Evolutionary conservation across 2,113 vertebrate genomes (phyloP), one percentile per base, ranked within the genome.

Genomic region (Marmota flaviventris): DNA sequence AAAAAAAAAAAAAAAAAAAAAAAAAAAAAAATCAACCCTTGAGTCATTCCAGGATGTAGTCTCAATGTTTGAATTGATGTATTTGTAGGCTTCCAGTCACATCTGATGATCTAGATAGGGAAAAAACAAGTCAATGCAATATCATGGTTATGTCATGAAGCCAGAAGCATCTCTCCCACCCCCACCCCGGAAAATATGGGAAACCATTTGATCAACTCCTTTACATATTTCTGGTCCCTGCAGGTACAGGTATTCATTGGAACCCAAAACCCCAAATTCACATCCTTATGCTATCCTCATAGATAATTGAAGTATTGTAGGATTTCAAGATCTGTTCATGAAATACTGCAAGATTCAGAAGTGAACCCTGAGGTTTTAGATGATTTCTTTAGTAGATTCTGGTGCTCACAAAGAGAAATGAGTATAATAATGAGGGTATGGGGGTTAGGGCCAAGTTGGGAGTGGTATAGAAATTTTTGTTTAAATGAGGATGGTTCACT

Each of bases 61-160:
- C 12, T 79, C 79, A 86, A 37, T 93, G 85, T 86, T 94, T 84
- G 14, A 86, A 63, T 93, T 86, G 39, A 25, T 76, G 42, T 8
- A 4, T 72, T 85, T 11, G 32, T 93, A 56, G 76, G 70, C 79
- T 89, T 4, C 48, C 14, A 61, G 7, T 56, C n/a, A 72, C 29
- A 78, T 72, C 29, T 69, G 76, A 96, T 86, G 58, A 48, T 84
- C 73, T 73, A 67, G 65, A 84, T 87, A 85, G 85, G 72, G 14
- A 81, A 91, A 88, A 88, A 81, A 29, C 17, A 70, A 95, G 25
- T 25, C 3, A 7, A 45, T 87, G 75, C 4, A 63, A 24, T 87
- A 17, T 92, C 13, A 81, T 48, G 34, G 27, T 90, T 85, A 34
- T 93, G 11, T 69, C n/a, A 34, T 75, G 22, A 93, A 61, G 11